phyloP scores from a whole-genome alignment of 1,140 invertebrate species.

The Drosophila burlai region DNA sequence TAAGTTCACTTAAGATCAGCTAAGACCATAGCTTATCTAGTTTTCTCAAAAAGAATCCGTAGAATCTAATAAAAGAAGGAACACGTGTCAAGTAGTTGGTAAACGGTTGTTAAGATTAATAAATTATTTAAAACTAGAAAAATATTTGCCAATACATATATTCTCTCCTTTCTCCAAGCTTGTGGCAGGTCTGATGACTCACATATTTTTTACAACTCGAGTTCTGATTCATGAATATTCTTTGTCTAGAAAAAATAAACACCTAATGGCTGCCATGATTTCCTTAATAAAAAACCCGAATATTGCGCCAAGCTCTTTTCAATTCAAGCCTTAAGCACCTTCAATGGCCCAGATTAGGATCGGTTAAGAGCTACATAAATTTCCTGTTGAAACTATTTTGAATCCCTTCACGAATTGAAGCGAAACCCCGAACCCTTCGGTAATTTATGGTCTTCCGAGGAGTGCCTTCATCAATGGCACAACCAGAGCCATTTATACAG shows the following conservation, averaged over 20 bases:
- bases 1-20: slow-evolving; percentile 11
- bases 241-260: background rate
- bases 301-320: background rate
- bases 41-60: background rate
- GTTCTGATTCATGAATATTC: background rate
- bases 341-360: background rate
- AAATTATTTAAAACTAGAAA: background rate
- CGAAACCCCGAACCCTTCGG: background rate
- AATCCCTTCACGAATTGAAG: background rate
- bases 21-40: slow-evolving; percentile 27
- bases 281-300: too few relatives aligned
- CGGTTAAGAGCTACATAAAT: slow-evolving; percentile 15
- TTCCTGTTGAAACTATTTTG: slow-evolving; percentile 8
- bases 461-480: slow-evolving; percentile 26
- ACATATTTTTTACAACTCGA: too few relatives aligned
- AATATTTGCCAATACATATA: too few relatives aligned
- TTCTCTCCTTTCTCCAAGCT: too few relatives aligned
- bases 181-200: background rate
- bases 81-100: background rate
- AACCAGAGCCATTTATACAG: slow-evolving; percentile 15
- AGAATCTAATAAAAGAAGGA: background rate
- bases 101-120: background rate
- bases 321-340: background rate
- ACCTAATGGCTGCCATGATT: background rate
- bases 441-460: slow-evolving; percentile 19